Conservation (phyloP, 2,113 vertebrate species). For the Micronisus gabar region DNA sequence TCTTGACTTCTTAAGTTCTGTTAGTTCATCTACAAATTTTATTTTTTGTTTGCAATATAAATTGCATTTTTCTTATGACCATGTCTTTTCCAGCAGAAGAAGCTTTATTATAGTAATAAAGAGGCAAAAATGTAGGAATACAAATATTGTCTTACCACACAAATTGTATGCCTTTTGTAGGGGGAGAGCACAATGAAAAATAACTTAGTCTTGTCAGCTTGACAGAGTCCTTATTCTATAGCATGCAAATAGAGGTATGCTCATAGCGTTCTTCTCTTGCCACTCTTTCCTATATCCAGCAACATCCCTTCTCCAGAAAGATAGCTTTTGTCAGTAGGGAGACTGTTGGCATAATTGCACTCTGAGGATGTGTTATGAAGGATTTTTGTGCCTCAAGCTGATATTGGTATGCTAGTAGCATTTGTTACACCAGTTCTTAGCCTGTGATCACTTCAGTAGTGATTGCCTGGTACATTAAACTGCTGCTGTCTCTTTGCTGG, state of each 20-base stretch:
- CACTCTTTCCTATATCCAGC: background rate
- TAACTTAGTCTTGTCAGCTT: background rate
- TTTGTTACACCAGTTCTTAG: background rate
- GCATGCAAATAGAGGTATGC: background rate
- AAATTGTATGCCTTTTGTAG: background rate
- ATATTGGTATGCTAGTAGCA: background rate
- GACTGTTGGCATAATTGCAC: background rate
- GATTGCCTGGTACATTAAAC: background rate
- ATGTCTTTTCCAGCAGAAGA: background rate
- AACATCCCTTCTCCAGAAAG: background rate
- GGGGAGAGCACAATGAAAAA: background rate
- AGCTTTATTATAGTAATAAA: background rate
- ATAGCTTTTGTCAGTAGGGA: background rate
- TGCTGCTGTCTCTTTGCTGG: background rate
- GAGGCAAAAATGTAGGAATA: background rate
- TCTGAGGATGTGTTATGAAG: background rate
- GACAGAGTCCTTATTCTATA: background rate
- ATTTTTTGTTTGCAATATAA: background rate
- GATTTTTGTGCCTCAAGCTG: background rate
- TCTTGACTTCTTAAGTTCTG: background rate
- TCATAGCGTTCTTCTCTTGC: background rate
- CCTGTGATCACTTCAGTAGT: background rate
- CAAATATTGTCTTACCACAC: background rate
- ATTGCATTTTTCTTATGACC: background rate
- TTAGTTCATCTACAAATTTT: background rate